Conservation (phyloP, 2,113 vertebrate genomes). For the Craseonycteris thonglongyai region DNA sequence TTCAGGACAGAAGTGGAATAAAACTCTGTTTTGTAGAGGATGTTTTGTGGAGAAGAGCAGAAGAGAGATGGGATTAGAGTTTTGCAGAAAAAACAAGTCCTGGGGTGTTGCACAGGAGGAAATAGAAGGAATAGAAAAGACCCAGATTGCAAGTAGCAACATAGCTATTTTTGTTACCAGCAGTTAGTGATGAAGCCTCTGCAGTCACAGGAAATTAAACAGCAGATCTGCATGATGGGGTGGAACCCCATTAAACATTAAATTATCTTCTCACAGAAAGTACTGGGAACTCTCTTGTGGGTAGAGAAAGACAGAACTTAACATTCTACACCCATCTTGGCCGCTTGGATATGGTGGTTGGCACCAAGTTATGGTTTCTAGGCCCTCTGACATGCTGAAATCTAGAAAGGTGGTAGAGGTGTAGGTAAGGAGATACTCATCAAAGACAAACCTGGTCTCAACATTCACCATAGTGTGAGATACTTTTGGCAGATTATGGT, state of each 20-base stretch:
- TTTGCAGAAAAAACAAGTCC: not conserved
- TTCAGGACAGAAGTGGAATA: not conserved
- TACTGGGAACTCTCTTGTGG: not conserved
- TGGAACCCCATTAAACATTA: not conserved
- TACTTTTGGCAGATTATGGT: not conserved
- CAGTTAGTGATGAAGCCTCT: not conserved
- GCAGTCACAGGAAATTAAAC: not conserved
- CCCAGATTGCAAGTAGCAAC: not conserved
- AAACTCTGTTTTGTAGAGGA: not conserved
- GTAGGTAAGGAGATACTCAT: not conserved
- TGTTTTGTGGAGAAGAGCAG: not conserved
- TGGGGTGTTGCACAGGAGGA: not conserved
- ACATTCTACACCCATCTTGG: too few relatives aligned
- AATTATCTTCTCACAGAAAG: not conserved
- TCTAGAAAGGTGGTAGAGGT: not conserved
- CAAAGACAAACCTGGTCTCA: not conserved
- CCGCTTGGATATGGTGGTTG: too few relatives aligned
- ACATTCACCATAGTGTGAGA: not conserved
- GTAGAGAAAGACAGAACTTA: not conserved
- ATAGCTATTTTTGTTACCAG: not conserved
- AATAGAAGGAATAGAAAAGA: not conserved
- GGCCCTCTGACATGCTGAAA: not conserved
- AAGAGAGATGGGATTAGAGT: too few relatives aligned
- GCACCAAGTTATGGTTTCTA: too few relatives aligned
- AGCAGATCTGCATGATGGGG: not conserved